A percentile compares a stretch with the other conserved stretches of the same genome.
phyloP scores from a whole-genome alignment of 2,113 vertebrate species.

The Myxocyprinus asiaticus region DNA sequence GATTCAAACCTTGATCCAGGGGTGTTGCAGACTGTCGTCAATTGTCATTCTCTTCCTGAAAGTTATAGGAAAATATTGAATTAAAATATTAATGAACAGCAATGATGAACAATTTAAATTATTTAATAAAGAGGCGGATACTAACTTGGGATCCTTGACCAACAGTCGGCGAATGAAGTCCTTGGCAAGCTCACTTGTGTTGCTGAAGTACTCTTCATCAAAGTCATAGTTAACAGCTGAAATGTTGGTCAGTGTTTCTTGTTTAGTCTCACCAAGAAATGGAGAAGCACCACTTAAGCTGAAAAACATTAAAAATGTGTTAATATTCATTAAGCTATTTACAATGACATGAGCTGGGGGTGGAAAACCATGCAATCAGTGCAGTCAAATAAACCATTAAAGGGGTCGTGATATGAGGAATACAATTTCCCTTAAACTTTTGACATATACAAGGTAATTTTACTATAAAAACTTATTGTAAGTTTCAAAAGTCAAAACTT shows the following conservation, averaged over 20 bases:
- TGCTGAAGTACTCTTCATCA: conserved; percentile 95
- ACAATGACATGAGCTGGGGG: neutral
- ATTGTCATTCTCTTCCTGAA: conserved; percentile 95
- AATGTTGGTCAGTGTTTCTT: conserved; percentile 97
- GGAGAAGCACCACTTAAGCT: conserved; percentile 94
- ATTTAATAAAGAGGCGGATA: neutral
- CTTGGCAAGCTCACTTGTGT: conserved; percentile 95
- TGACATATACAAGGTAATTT: no score
- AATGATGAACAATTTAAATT: no score
- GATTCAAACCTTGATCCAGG: conserved; percentile 92
- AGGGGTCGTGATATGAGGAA: no score
- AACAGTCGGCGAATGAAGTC: conserved; percentile 95
- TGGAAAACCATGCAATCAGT: no score
- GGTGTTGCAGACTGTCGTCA: conserved; percentile 90
- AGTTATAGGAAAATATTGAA: neutral
- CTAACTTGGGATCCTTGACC: conserved; percentile 96
- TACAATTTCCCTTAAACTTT: no score
- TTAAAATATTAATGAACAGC: no score
- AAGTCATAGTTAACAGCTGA: conserved; percentile 96
- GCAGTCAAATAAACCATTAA: no score
- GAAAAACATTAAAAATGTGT: conserved; percentile 7
- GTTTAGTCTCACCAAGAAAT: conserved; percentile 94
- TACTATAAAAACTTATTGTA: no score
- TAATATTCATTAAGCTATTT: neutral
- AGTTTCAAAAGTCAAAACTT: no score